Evolutionary conservation across 2,797 vertebrate species (phyloP).

Genomic region (Echiichthys vipera): DNA sequence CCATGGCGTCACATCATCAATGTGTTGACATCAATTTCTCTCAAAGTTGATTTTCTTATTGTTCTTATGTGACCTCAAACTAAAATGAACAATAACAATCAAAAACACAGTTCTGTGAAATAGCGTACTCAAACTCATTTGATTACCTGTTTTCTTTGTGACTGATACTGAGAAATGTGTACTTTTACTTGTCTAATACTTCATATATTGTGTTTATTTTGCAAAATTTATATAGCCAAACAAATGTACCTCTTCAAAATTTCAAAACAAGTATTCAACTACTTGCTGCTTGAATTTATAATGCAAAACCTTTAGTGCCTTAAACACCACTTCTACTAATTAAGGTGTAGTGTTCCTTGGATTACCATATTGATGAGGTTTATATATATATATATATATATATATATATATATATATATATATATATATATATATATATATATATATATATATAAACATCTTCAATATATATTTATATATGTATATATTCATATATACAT

Average conservation of each 20-base stretch:
- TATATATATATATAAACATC: too few species aligned
- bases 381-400: background rate
- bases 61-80: background rate
- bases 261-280: background rate
- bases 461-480: too few species aligned
- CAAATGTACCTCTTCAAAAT: background rate
- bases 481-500: background rate
- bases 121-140: background rate
- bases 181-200: background rate
- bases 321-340: constrained; percentile 1
- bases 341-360: background rate
- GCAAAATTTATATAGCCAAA: constrained; percentile 3
- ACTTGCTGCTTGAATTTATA: constrained; percentile 15
- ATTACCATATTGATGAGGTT: background rate
- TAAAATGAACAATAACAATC: background rate
- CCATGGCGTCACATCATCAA: background rate
- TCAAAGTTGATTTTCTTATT: background rate
- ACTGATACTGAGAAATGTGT: background rate
- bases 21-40: background rate
- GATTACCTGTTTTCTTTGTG: background rate
- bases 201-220: background rate
- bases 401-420: background rate
- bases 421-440: too few species aligned
- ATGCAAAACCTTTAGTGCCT: constrained; percentile 7
- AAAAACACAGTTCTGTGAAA: background rate